Evolutionary conservation across 2,888 invertebrate species (phyloP).

Genomic region (Strigamia crassipes): DNA sequence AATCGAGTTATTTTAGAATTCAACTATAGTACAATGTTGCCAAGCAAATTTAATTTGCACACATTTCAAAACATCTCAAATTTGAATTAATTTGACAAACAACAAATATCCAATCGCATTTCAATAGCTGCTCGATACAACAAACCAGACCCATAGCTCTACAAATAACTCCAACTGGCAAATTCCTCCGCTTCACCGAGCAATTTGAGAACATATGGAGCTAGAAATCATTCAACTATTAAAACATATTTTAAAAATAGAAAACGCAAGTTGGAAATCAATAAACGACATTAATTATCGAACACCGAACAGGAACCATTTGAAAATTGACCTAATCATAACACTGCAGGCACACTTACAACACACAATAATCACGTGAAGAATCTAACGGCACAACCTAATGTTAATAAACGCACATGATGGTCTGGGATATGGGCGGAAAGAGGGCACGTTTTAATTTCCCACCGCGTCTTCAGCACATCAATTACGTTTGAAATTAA

Average conservation of each 20-base stretch:
- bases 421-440: not conserved
- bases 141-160: not conserved
- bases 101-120: not conserved
- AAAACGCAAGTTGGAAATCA: not conserved
- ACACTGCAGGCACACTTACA: not conserved
- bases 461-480: constrained; percentile 6
- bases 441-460: not conserved
- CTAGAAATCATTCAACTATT: constrained; percentile 11
- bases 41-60: not conserved
- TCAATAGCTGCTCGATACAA: too few relatives aligned
- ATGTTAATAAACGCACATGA: constrained; percentile 1
- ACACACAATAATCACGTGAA: not conserved
- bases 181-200: not conserved
- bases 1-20: too few relatives aligned
- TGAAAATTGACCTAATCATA: not conserved
- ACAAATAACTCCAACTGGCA: not conserved
- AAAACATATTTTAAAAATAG: constrained; percentile 11
- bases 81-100: not conserved
- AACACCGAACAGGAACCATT: not conserved
- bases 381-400: not conserved
- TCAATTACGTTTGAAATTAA: not conserved
- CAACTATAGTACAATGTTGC: too few relatives aligned
- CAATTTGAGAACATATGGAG: not conserved
- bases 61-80: too few relatives aligned
- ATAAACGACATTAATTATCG: constrained; percentile 7